Evolutionary conservation across 2,797 vertebrate species (phyloP).

Genomic region (Danio albolineatus): DNA sequence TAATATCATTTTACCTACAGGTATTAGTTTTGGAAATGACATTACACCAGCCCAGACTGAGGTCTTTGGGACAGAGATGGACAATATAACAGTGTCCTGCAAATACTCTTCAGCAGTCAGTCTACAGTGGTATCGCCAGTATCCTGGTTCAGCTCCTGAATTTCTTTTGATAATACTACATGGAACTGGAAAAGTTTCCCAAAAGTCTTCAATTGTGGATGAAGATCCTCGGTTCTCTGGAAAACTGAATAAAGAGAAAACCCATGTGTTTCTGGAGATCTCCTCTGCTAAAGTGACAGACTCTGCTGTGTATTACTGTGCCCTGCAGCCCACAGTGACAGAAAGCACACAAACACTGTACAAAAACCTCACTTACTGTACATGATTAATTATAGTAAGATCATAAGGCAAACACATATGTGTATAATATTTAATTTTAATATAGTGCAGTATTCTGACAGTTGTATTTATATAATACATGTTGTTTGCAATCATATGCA

Average conservation of each 20-base stretch:
- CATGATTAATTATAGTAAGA: background rate
- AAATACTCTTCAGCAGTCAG: slow-evolving; percentile 11
- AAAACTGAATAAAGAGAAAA: slow-evolving; percentile 26
- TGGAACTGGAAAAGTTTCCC: background rate
- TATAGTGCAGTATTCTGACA: too few species aligned
- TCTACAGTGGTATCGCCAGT: slow-evolving; percentile 44
- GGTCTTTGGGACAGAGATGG: background rate
- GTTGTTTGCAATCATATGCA: background rate
- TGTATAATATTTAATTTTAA: background rate
- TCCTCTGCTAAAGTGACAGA: slow-evolving; percentile 19
- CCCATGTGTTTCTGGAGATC: slow-evolving; percentile 10
- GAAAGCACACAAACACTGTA: background rate
- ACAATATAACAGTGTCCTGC: slow-evolving; percentile 41
- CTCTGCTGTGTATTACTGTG: slow-evolving; percentile 38
- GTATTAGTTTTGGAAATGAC: background rate
- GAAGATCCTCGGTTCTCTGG: slow-evolving; percentile 20
- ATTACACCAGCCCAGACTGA: slow-evolving; percentile 23
- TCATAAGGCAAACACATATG: background rate
- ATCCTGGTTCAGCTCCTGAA: slow-evolving; percentile 16
- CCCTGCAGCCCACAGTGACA: slow-evolving; percentile 38
- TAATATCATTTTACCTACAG: background rate
- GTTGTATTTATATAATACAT: background rate
- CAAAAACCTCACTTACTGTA: slow-evolving; percentile 34
- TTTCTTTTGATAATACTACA: slow-evolving; percentile 6
- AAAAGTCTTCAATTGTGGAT: background rate